Base-by-base conservation (phyloP, 2,888 invertebrate species). In the Octonoba sinensis region DNA sequence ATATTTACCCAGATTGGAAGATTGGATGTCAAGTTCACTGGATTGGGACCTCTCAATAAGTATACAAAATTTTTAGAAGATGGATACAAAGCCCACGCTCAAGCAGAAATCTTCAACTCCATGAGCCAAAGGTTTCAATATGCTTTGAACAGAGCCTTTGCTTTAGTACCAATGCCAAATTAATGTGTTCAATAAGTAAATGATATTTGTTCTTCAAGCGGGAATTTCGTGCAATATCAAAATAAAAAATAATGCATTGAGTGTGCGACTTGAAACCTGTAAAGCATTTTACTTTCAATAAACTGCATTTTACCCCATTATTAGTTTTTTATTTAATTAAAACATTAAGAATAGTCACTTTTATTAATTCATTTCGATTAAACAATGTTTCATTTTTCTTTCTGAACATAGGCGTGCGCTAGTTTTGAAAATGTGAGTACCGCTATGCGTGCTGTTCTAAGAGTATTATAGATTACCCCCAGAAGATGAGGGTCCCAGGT, bases 41-140 rank as follows among this genome's bases (percentile, higher is more conserved):
- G 83, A 3, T 64, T 83, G 15, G 83, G 83, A 36, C 78, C 78
- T 12, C 57, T 83, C 16, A 83, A 83, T 16, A 82, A 66, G 22
- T 82, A 47, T 46, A 66, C 65, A 3, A 62, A 56, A 8, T 64
- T 76, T 16, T 47, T 82, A 8, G 76, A 82, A 56, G 62, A 76
- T 65, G 82, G 82, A 0, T 82, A 64, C 18, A 76, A 47, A 54
- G 51, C 70, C 0, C 72, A 76, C 16, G 76, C 47, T 8, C 60
- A 71, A 47, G 82, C 76, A 18, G 57, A 76, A 12, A 36, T 82
- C 15, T 67, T 82, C 18, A 82, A 82, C 65, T 72, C 67, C 46
- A 72, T 82, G 67, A 82, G 60, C 46, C 75, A 82, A 20, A 82
- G 67, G 18, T 76, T 60, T 16, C 72, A 76, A 22, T 49, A 72